Evolutionary conservation across 2,113 vertebrate genomes (phyloP).

Genomic region (Odontophorus gujanensis): DNA sequence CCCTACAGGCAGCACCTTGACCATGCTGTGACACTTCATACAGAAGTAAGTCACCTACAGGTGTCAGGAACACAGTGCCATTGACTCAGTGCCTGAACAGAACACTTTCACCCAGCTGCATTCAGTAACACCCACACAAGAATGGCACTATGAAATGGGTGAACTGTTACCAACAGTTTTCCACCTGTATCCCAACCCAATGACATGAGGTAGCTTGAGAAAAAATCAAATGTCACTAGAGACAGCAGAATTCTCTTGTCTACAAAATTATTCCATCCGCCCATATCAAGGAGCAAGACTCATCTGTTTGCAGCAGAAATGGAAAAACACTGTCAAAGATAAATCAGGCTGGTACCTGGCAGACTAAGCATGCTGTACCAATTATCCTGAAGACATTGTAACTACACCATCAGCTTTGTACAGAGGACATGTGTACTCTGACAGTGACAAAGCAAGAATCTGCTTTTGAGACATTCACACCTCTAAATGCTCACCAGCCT

Average conservation of each 20-base stretch:
- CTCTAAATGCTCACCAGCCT: not conserved
- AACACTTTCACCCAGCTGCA: not conserved
- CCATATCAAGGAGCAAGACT: not conserved
- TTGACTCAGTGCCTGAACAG: not conserved
- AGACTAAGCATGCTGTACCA: not conserved
- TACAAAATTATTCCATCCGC: not conserved
- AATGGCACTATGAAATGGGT: not conserved
- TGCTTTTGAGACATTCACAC: not conserved
- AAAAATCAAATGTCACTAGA: not conserved
- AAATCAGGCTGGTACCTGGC: not conserved
- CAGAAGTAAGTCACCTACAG: rapidly evolving
- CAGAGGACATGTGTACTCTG: not conserved
- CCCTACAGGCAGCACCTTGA: rapidly evolving
- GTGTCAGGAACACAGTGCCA: not conserved
- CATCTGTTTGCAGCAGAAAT: not conserved
- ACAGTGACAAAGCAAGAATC: not conserved
- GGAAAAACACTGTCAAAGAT: not conserved
- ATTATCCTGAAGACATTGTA: not conserved
- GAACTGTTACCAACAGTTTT: not conserved
- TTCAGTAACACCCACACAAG: not conserved
- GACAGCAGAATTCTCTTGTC: not conserved
- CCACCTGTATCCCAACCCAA: not conserved
- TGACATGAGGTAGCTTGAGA: not conserved
- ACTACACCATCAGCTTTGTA: not conserved
- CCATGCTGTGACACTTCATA: rapidly evolving